Conservation (phyloP, 2,113 vertebrate species). For the Sinocyclocheilus maitianheensis region DNA sequence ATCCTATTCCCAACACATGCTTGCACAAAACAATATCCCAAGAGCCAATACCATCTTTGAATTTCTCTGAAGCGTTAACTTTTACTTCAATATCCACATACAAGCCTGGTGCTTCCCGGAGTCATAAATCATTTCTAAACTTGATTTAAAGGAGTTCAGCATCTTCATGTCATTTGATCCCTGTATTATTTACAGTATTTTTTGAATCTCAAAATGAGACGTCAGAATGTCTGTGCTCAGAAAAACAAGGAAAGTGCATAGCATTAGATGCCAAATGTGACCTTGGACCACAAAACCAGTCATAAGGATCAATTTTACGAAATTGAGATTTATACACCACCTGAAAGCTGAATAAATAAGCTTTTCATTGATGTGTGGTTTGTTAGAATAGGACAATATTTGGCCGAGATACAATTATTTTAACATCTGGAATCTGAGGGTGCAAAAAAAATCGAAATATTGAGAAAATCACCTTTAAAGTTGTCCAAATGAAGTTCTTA, state of each 20-base stretch:
- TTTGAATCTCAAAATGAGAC: neutral
- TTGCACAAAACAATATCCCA: neutral
- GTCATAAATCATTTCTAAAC: neutral
- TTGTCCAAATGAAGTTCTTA: too few species aligned
- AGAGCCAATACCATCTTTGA: slow-evolving; percentile 4
- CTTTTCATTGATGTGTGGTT: too few species aligned
- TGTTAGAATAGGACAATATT: too few species aligned
- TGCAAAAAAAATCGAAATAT: too few species aligned
- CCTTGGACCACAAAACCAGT: too few species aligned
- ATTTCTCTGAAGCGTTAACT: neutral
- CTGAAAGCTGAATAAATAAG: too few species aligned
- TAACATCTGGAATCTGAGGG: too few species aligned
- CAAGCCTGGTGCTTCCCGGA: neutral
- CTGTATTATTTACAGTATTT: neutral
- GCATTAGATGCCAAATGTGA: neutral
- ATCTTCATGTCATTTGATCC: neutral
- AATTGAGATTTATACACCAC: too few species aligned
- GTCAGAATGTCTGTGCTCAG: neutral
- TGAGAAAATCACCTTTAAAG: too few species aligned
- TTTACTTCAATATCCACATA: neutral
- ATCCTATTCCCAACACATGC: neutral
- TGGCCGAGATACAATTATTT: too few species aligned
- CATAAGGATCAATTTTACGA: too few species aligned
- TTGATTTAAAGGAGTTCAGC: neutral
- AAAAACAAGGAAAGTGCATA: neutral